phyloP scores from a whole-genome alignment of 2,888 invertebrate genomes.

The Steinernema carpocapsae region DNA sequence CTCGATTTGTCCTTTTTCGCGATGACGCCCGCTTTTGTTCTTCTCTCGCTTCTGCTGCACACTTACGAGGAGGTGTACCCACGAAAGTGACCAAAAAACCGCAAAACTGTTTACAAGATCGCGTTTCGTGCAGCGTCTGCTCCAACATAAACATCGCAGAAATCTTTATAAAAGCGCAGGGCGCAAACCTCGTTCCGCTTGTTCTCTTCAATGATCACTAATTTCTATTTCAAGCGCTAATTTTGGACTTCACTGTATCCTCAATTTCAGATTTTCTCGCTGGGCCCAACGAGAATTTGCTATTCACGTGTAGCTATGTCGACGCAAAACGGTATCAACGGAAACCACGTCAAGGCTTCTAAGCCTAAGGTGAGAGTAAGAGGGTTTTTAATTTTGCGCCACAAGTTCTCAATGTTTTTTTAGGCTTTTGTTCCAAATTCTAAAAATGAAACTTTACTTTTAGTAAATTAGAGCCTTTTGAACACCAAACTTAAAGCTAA shows the following conservation, averaged over 20 bases:
- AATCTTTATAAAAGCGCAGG: background rate
- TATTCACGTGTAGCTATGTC: background rate
- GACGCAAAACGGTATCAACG: slow-evolving; percentile 14
- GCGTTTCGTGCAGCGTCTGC: slow-evolving; percentile 32
- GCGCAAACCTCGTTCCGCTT: background rate
- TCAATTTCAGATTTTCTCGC: background rate
- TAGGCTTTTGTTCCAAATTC: background rate
- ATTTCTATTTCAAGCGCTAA: background rate
- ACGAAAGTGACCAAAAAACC: background rate
- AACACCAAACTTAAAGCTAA: no score
- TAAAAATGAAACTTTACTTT: no score
- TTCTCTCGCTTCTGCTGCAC: background rate
- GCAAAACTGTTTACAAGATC: slow-evolving; percentile 21
- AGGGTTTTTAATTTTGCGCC: no score
- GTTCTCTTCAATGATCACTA: background rate
- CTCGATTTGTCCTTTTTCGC: background rate
- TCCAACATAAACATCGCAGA: background rate
- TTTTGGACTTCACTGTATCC: background rate
- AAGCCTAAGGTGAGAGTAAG: background rate
- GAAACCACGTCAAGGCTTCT: background rate
- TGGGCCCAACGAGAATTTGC: slow-evolving; percentile 9
- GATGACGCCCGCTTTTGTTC: background rate
- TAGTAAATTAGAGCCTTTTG: no score
- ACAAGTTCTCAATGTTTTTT: no score
- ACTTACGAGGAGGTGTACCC: no score